Evolutionary conservation across 2,113 vertebrate genomes (phyloP).

Genomic region (Glaucomys volans): DNA sequence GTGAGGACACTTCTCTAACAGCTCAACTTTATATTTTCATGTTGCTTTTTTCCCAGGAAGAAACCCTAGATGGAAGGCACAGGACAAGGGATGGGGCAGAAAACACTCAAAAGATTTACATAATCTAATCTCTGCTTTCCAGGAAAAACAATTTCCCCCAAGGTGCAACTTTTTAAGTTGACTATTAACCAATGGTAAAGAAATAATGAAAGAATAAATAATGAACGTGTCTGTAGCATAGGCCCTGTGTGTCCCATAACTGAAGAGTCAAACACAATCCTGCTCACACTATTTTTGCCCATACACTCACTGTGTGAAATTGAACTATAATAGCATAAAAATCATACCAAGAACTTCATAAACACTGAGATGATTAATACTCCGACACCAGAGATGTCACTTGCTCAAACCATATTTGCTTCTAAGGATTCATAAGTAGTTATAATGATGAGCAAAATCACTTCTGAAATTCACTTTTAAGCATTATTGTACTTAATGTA

Average conservation of each 20-base stretch:
- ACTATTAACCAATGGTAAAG: conserved; percentile 23
- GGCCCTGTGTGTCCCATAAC: background rate
- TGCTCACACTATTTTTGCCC: background rate
- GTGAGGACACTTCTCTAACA: background rate
- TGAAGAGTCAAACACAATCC: background rate
- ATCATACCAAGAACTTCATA: background rate
- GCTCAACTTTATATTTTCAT: background rate
- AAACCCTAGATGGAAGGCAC: background rate
- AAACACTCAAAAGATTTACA: background rate
- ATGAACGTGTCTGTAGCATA: background rate
- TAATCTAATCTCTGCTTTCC: background rate
- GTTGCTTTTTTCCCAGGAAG: background rate
- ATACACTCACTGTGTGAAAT: background rate
- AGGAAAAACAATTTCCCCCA: background rate
- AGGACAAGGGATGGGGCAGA: background rate
- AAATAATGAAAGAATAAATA: conserved; percentile 43
- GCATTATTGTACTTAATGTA: conserved; percentile 72
- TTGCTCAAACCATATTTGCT: background rate
- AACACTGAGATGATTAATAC: background rate
- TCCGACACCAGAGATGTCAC: background rate
- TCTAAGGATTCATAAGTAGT: background rate
- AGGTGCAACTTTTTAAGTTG: background rate
- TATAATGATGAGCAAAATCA: conserved; percentile 10
- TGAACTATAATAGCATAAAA: background rate
- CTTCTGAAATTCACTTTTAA: conserved; percentile 64